phyloP scores from a whole-genome alignment of 2,113 vertebrate genomes.

The Thomomys bottae region DNA sequence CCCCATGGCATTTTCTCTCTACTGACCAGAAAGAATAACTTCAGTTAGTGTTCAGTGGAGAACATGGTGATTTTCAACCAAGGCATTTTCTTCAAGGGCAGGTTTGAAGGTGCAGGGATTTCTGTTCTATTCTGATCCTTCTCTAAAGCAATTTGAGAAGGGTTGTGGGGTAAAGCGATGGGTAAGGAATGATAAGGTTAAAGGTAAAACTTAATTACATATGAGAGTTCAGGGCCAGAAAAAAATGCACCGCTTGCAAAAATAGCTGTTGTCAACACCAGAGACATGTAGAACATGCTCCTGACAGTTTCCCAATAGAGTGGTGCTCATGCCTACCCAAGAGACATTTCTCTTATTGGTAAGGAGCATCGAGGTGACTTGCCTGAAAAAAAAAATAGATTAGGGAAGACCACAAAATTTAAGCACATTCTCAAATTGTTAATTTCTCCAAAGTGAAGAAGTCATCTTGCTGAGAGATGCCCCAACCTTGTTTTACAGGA shows the following conservation, averaged over 20 bases:
- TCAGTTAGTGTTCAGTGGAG: conserved; percentile 7
- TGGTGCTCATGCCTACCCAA: not conserved
- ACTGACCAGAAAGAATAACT: conserved; percentile 6
- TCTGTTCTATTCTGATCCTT: conserved; percentile 10
- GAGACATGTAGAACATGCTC: not conserved
- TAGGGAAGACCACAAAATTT: not conserved
- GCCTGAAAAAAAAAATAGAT: not conserved
- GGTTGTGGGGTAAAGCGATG: not conserved
- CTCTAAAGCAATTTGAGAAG: conserved; percentile 4
- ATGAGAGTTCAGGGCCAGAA: not conserved
- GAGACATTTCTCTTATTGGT: not conserved
- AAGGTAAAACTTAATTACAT: not conserved
- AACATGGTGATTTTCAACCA: not conserved
- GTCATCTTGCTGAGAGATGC: not conserved
- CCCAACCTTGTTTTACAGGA: not conserved
- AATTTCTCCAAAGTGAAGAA: conserved; percentile 17
- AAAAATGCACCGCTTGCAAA: not conserved
- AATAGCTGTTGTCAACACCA: not conserved
- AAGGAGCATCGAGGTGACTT: not conserved
- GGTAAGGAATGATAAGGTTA: not conserved
- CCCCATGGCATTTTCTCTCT: not conserved
- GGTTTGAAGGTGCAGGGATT: not conserved
- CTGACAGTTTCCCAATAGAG: conserved; percentile 30
- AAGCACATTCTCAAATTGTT: not conserved
- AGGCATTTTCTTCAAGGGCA: not conserved